phyloP scores from a whole-genome alignment of 2,888 invertebrate genomes.

The Drosophila nigritarsus region DNA sequence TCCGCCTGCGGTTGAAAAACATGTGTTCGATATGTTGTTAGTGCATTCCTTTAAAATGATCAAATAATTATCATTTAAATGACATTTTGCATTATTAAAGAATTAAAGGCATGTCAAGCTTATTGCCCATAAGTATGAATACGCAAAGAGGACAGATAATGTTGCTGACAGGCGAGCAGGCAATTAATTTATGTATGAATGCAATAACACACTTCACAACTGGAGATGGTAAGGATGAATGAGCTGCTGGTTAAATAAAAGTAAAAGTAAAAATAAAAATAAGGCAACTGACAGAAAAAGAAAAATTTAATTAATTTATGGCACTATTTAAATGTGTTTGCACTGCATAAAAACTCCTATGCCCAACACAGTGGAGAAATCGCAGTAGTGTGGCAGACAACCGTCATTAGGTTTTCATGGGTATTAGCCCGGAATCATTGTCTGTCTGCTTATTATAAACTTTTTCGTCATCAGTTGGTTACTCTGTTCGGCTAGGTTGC shows the following conservation, averaged over 20 bases:
- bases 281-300: constrained; percentile 50
- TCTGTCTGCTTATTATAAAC: constrained; percentile 79
- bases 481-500: constrained; percentile 25
- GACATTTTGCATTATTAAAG: constrained; percentile 65
- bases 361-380: constrained; percentile 45
- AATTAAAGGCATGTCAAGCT: constrained; percentile 71
- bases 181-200: constrained; percentile 65
- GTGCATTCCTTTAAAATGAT: constrained; percentile 52
- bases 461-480: constrained; percentile 68
- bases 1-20: constrained; percentile 85
- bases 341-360: constrained; percentile 26
- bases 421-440: constrained; percentile 52
- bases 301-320: constrained; percentile 71
- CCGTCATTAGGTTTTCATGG: constrained; percentile 30
- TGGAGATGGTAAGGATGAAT: background rate
- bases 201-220: constrained; percentile 42
- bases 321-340: constrained; percentile 23
- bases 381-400: constrained; percentile 52
- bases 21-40: constrained; percentile 11
- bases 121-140: constrained; percentile 27
- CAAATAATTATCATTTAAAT: constrained; percentile 70
- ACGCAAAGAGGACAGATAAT: constrained; percentile 54
- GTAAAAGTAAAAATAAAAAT: background rate
- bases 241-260: constrained; percentile 67
- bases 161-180: constrained; percentile 62